Conservation (phyloP, 2,888 invertebrate species). For the Saturnia pavonia region DNA sequence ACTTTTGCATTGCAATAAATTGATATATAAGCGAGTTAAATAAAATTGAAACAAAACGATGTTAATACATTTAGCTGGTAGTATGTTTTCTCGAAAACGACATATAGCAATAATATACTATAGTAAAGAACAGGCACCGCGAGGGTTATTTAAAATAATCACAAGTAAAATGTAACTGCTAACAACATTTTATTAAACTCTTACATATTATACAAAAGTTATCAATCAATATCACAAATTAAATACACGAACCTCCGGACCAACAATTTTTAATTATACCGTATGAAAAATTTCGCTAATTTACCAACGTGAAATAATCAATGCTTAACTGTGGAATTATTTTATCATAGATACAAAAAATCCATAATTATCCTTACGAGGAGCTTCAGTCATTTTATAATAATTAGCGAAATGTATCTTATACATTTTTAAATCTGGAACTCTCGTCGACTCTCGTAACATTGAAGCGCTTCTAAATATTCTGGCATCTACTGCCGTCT, state of each 20-base stretch:
- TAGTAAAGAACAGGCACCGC: slow-evolving; percentile 25
- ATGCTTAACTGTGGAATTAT: not conserved
- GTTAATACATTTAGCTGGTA: not conserved
- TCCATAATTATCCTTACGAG: not conserved
- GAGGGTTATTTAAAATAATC: slow-evolving; percentile 48
- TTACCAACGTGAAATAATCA: not conserved
- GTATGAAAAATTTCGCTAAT: not conserved
- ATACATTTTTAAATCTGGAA: not conserved
- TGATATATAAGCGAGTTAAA: not conserved
- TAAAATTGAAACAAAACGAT: not conserved
- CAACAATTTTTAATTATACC: not conserved
- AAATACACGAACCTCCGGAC: slow-evolving; percentile 46
- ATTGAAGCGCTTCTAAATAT: not conserved
- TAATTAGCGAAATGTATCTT: slow-evolving; percentile 5
- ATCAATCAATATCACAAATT: slow-evolving; percentile 78
- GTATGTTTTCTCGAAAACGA: not conserved
- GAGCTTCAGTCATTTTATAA: slow-evolving; percentile 1
- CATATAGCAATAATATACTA: not conserved
- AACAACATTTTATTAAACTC: slow-evolving; percentile 76
- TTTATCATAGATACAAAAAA: not conserved
- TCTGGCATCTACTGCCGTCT: slow-evolving; percentile 32
- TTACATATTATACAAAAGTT: slow-evolving; percentile 73
- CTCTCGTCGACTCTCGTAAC: not conserved
- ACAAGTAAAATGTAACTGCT: slow-evolving; percentile 70
- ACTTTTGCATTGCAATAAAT: not conserved